A percentile compares a stretch with the other conserved stretches of the same genome.
Evolutionary conservation across 2,113 vertebrate genomes (phyloP).

Genomic region (Phaetusa simplex): DNA sequence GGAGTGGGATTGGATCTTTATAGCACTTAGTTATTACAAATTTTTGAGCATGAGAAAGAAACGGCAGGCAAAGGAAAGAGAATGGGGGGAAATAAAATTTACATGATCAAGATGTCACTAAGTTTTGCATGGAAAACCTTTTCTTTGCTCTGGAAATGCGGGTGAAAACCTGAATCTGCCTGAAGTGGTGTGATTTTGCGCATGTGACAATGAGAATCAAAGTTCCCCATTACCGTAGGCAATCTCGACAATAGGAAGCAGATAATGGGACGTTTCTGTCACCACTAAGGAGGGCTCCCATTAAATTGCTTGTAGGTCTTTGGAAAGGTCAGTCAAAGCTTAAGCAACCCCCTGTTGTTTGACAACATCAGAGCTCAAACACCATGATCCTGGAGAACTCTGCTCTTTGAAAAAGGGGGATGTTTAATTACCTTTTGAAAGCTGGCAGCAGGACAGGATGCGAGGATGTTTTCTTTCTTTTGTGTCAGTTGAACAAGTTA

Average conservation of each 20-base stretch:
- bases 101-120: not conserved
- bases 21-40: not conserved
- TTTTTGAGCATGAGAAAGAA: not conserved
- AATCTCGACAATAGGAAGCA: constrained; percentile 65
- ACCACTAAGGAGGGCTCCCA: constrained; percentile 13
- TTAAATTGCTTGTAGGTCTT: constrained; percentile 48
- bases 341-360: constrained; percentile 66
- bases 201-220: not conserved
- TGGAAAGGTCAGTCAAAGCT: constrained; percentile 69
- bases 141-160: not conserved
- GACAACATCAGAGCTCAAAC: constrained; percentile 65
- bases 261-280: constrained; percentile 58
- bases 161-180: not conserved
- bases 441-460: constrained; percentile 75
- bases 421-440: constrained; percentile 82
- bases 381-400: constrained; percentile 19
- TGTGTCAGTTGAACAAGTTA: constrained; percentile 73
- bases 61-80: not conserved
- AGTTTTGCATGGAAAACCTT: not conserved
- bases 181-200: not conserved
- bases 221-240: not conserved
- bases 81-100: not conserved
- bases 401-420: constrained; percentile 77
- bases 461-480: constrained; percentile 85
- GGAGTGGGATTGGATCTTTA: not conserved